Evolutionary conservation across 2,113 vertebrate species (phyloP), one percentile per base, ranked within the genome.

Genomic region (Prionailurus bengalensis): DNA sequence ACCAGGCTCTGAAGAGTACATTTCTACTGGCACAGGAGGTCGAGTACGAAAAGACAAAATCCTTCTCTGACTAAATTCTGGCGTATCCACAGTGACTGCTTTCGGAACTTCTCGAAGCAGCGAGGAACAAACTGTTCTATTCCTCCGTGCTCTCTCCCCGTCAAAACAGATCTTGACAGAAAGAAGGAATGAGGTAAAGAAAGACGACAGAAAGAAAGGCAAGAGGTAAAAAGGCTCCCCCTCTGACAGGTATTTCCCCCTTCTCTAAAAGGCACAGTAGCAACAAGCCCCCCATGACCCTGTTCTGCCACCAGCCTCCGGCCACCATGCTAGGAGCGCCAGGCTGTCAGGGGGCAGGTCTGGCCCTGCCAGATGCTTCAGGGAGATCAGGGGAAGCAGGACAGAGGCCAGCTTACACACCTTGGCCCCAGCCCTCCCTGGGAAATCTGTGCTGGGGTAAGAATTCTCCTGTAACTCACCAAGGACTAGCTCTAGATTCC

Each of bases 1-100:
- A 23, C 39, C 48, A 89, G 95, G 29, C 89, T 82, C 92, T 92
- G 91, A 39, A 89, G 82, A 88, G 73, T 8, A 63, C 78, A 31
- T 42, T 63, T 85, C 86, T 86, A 45, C 14, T 84, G 71, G 87
- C 84, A 70, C 8, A 55, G 45, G 45, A 80, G 10, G 61, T 4
- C 3, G 2, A 88, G 82, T 8, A 39, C 1, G 14, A 58, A 87
- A 12, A 79, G 36, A 78, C 29, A 97, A 79, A 61, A 65, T 15
- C 29, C 73, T 92, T 61, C 93, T 94, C 68, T 70, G 85, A 45
- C 53, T 68, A 42, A 31, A 93, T 9, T 5, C 53, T 48, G 79
- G 39, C 3, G 2, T 13, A 12, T 63, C 81, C 3, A 17, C 58
- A 68, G 39, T 2, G 1, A 36, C 12, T 51, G 48, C 61, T 91